These are phyloP conservation scores for Burhinus bistriatus DNA, from an alignment of 2,113 vertebrate species.

Conservation along the genomic window DNA sequence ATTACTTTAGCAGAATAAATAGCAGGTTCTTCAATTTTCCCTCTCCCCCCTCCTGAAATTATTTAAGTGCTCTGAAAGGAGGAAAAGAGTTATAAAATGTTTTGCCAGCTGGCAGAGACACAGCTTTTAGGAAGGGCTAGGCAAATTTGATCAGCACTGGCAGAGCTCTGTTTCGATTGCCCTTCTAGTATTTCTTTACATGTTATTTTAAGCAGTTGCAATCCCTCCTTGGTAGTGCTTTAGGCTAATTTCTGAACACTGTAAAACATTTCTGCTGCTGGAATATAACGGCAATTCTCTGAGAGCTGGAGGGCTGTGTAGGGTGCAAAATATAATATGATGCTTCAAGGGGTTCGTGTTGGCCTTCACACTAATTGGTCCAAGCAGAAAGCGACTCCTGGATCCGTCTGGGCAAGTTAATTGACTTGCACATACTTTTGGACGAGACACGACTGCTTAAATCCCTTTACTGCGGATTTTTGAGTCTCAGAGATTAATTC, in stretches of 20 bases:
- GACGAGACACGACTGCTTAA: not conserved
- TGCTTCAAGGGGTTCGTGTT: not conserved
- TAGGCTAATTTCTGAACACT: not conserved
- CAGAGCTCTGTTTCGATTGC: not conserved
- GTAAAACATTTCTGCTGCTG: not conserved
- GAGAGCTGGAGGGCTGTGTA: not conserved
- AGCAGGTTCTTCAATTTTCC: not conserved
- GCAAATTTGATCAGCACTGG: not conserved
- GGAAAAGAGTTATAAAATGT: not conserved
- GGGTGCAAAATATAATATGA: fast-evolving
- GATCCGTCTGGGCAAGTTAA: fast-evolving
- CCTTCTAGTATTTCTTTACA: fast-evolving
- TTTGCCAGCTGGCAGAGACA: not conserved
- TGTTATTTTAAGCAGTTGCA: not conserved
- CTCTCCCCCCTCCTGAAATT: no score
- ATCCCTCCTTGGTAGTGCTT: not conserved
- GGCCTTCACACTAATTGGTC: fast-evolving
- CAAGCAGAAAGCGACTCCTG: not conserved
- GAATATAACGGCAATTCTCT: not conserved
- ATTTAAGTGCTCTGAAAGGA: not conserved
- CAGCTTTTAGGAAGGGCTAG: not conserved
- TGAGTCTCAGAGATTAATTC: not conserved
- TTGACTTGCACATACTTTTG: not conserved
- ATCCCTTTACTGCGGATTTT: not conserved
- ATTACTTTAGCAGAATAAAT: not conserved